These are phyloP conservation scores for Neodon shergylaensis DNA, from an alignment of 2,113 vertebrate genomes.

Conservation along the genomic window DNA sequence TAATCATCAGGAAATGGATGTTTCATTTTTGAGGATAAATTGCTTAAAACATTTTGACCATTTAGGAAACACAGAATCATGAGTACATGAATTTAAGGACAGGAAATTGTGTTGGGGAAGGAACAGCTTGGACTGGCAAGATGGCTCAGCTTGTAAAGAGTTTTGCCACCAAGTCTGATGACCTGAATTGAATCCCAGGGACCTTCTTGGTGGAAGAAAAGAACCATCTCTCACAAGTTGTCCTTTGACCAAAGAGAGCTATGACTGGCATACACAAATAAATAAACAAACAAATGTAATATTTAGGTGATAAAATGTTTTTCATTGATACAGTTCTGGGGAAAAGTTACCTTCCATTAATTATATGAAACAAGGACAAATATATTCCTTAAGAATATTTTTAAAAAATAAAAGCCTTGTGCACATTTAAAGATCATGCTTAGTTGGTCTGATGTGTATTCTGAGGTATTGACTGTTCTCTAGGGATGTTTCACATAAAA, in stretches of 20 bases:
- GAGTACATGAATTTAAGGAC: not conserved
- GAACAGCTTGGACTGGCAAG: not conserved
- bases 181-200: not conserved
- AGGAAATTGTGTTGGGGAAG: constrained; percentile 21
- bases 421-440: constrained; percentile 1
- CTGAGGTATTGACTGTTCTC: not conserved
- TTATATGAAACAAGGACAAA: not conserved
- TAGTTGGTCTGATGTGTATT: not conserved
- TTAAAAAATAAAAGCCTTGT: not conserved
- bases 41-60: not conserved
- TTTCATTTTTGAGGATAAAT: not conserved
- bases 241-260: not conserved
- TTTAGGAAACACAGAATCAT: constrained; percentile 34
- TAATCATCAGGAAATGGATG: constrained; percentile 36
- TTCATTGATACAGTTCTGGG: not conserved
- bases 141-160: not conserved
- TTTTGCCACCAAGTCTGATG: not conserved
- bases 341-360: not conserved
- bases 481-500: not conserved
- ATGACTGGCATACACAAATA: too few relatives aligned
- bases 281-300: not conserved
- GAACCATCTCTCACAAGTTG: not conserved
- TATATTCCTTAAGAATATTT: not conserved
- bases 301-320: not conserved
- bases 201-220: not conserved